These are phyloP conservation scores for Xenus cinereus DNA, from an alignment of 2,113 vertebrate genomes.

Conservation along the genomic window DNA sequence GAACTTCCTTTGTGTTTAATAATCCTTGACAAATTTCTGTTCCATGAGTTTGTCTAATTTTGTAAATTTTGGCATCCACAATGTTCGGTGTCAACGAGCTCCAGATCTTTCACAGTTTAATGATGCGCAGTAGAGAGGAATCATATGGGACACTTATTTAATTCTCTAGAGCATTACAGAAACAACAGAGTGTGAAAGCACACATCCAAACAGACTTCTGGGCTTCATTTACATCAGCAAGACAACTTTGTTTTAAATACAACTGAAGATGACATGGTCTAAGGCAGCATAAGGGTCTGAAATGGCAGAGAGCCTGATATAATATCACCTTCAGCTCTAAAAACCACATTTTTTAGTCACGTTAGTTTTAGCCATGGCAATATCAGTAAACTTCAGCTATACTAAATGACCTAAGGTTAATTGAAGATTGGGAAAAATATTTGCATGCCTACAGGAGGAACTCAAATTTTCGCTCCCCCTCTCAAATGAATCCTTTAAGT, in stretches of 20 bases:
- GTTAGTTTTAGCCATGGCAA: background rate
- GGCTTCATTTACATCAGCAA: background rate
- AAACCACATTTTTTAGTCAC: background rate
- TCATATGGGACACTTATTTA: background rate
- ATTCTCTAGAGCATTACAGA: background rate
- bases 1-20: background rate
- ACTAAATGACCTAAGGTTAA: background rate
- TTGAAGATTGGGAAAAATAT: background rate
- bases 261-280: background rate
- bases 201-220: background rate
- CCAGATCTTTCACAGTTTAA: background rate
- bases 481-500: background rate
- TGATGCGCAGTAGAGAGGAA: background rate
- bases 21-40: background rate
- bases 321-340: background rate
- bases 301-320: background rate
- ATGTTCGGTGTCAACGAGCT: background rate
- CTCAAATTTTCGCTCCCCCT: background rate
- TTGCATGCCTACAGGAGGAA: background rate
- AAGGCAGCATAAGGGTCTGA: background rate
- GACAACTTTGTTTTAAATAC: background rate
- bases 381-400: background rate
- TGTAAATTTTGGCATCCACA: background rate
- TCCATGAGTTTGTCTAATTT: background rate
- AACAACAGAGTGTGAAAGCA: background rate